These are phyloP conservation scores for Netelia fuscicornis DNA, from an alignment of 2,888 invertebrate genomes.

Conservation along the genomic window DNA sequence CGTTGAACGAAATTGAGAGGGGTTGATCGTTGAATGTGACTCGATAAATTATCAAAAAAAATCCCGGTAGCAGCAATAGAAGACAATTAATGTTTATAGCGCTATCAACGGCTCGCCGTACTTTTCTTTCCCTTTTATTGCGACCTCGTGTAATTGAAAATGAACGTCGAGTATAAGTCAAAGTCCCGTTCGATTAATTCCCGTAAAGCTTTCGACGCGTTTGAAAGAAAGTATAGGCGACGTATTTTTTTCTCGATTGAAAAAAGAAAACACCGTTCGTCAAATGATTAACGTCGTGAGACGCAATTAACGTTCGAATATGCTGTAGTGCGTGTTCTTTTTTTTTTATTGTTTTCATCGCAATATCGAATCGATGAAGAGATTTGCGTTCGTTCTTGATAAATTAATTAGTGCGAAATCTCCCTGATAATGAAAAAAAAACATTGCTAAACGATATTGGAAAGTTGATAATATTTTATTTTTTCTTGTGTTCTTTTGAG, in stretches of 20 bases:
- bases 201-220: not conserved
- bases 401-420: too few relatives aligned
- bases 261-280: too few relatives aligned
- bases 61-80: constrained; percentile 20
- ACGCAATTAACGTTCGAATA: too few relatives aligned
- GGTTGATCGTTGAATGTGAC: constrained; percentile 33
- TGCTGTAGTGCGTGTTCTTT: too few relatives aligned
- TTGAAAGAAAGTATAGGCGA: not conserved
- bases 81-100: constrained; percentile 26
- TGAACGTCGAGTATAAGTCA: not conserved
- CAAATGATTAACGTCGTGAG: too few relatives aligned
- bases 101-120: constrained; percentile 2
- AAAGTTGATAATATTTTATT: not conserved
- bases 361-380: too few relatives aligned
- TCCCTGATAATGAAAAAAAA: too few relatives aligned
- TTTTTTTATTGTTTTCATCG: too few relatives aligned
- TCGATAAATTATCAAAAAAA: constrained; percentile 38
- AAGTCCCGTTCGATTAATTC: not conserved
- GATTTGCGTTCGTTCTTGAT: too few relatives aligned
- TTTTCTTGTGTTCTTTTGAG: not conserved
- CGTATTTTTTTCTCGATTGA: not conserved
- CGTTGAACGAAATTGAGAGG: constrained; percentile 53
- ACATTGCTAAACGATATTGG: not conserved
- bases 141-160: constrained; percentile 6
- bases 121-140: not conserved